A percentile compares a stretch with the other conserved stretches of the same genome.
Evolutionary conservation across 92 coral and sea anemone species (phyloP).

Genomic region (Ricordea florida): DNA sequence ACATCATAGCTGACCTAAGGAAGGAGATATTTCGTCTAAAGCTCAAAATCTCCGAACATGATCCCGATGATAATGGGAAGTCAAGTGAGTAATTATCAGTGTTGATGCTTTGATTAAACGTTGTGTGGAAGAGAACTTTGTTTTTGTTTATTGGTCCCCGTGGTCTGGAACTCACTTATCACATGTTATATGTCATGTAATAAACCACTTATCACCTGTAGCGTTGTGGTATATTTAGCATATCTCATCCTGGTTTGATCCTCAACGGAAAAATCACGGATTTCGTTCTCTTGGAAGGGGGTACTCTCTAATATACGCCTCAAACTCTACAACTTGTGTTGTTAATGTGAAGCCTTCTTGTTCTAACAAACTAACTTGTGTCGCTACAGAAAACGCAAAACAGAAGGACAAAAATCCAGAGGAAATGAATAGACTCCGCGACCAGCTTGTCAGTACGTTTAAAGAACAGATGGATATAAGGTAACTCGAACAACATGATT

Average conservation of each 20-base stretch:
- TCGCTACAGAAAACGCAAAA: slow-evolving; percentile 5
- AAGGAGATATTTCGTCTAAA: slow-evolving; percentile 89
- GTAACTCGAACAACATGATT: slow-evolving; percentile 10
- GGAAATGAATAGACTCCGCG: slow-evolving; percentile 78
- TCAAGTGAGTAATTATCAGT: not conserved
- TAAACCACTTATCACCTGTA: no score
- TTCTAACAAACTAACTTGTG: no score
- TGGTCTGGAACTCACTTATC: no score
- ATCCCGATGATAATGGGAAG: slow-evolving; percentile 26
- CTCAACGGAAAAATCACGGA: no score
- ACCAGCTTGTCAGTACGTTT: slow-evolving; percentile 84
- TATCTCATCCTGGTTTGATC: no score
- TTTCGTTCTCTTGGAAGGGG: no score
- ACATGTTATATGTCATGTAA: no score
- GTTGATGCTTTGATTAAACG: not conserved
- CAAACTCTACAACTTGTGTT: no score
- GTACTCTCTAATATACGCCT: no score
- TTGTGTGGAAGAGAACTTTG: not conserved
- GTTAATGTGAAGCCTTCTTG: no score
- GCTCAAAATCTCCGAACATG: slow-evolving; percentile 85
- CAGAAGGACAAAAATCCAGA: slow-evolving; percentile 68
- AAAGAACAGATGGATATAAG: slow-evolving; percentile 91
- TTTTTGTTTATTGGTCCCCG: not conserved
- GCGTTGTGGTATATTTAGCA: no score
- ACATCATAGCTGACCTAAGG: slow-evolving; percentile 80